phyloP scores from a whole-genome alignment of 2,888 invertebrate species.

The Drosophila prostipennis region DNA sequence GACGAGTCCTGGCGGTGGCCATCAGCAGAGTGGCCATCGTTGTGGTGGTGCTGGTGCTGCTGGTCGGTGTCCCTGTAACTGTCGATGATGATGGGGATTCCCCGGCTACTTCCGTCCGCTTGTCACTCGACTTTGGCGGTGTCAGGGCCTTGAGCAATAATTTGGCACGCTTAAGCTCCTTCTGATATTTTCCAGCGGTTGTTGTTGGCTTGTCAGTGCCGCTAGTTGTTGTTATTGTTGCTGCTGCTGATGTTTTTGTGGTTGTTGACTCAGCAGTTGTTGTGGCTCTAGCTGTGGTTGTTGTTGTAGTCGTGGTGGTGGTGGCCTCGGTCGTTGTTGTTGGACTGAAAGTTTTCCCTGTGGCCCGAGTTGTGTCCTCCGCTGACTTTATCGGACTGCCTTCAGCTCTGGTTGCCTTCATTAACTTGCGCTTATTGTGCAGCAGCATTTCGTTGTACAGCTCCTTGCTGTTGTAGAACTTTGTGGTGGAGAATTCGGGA shows the following conservation, averaged over 20 bases:
- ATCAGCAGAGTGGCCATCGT: slow-evolving; percentile 5
- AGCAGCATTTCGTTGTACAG: slow-evolving; percentile 83
- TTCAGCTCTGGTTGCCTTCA: slow-evolving; percentile 55
- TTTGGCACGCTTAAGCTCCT: slow-evolving; percentile 81
- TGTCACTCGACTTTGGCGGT: slow-evolving; percentile 54
- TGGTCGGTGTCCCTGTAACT: not conserved
- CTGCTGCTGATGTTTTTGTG: slow-evolving; percentile 26
- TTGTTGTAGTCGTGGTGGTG: not conserved
- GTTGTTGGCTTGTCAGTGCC: slow-evolving; percentile 19
- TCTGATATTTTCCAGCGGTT: slow-evolving; percentile 71
- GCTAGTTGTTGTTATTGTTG: not conserved
- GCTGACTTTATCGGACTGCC: slow-evolving; percentile 66
- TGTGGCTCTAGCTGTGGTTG: slow-evolving; percentile 30
- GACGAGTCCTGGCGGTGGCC: slow-evolving; percentile 11
- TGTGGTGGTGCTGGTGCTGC: slow-evolving; percentile 3
- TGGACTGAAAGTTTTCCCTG: slow-evolving; percentile 48
- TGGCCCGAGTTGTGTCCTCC: slow-evolving; percentile 35
- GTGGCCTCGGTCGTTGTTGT: slow-evolving; percentile 7
- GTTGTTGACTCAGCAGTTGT: slow-evolving; percentile 38
- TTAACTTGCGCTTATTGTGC: slow-evolving; percentile 77
- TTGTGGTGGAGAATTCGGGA: slow-evolving; percentile 84
- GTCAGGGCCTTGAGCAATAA: slow-evolving; percentile 78
- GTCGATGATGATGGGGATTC: slow-evolving; percentile 9
- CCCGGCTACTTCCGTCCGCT: slow-evolving; percentile 53
- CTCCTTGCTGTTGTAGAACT: slow-evolving; percentile 84